Evolutionary conservation across 37 sponge, comb jelly and placozoan species (phyloP), one percentile per base, ranked within the genome.

Genomic region (Chondrilla cf. caribensis): DNA sequence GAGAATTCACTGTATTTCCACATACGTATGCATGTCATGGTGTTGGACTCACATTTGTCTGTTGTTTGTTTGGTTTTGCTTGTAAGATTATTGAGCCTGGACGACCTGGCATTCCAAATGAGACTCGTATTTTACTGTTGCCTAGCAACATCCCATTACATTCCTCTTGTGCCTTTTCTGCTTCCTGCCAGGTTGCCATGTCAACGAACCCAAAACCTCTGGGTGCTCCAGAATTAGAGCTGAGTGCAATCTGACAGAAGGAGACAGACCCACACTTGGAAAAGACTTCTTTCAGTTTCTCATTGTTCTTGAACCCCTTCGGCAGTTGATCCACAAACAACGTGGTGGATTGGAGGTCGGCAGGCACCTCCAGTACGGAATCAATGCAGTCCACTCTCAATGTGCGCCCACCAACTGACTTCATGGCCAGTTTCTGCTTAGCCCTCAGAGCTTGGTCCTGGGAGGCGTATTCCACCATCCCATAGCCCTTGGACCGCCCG

Each of bases 51-150:
- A 47, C 51, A 11, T 47, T 47, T 6, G 51, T 11, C 11, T 47
- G 51, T 11, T 47, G 51, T 47, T 47, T 47, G 51, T 6, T 47
- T 11, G 35, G 77, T 66, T 80, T 85, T 60, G 88, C 84, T 17
- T 93, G 93, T 24, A 93, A 81, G 22, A 93, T 93, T 39, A 83
- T 76, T 2, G 93, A 86, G 26, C 93, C 93, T 25, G 85, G 93
- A 51, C 93, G 28, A n/a, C 93, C 89, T 5, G 93, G 93, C 93
- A 93, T 93, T 24, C 89, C 89, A 80, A 85, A 93, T 18, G 93
- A 88, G 21, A 93, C 89, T 55, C 93, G 51, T 0, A 93, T 86
- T 22, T 83, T 80, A 0, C 81, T 83, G 1, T 87, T 89, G 24
- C 38, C 68, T 37, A 93, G 60, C 15, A 31, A 15, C 0, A 47